phyloP scores from a whole-genome alignment of 92 coral and sea anemone genomes.

The Palythoa grandiflora region DNA sequence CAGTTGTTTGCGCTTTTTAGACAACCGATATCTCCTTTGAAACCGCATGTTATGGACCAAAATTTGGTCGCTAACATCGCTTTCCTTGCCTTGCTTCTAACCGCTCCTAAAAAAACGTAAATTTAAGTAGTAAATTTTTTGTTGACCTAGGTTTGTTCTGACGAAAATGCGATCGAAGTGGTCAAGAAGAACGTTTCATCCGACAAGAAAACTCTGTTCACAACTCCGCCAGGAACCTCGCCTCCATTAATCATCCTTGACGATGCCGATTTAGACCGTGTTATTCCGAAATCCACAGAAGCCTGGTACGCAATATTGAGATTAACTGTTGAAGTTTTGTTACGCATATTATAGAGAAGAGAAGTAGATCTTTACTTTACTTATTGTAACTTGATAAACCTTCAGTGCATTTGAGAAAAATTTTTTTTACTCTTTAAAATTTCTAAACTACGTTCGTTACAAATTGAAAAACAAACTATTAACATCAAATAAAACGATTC shows the following conservation, averaged over 20 bases:
- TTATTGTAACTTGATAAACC: no score
- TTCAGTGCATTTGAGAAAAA: no score
- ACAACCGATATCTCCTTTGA: no score
- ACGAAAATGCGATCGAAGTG: neutral
- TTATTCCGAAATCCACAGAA: constrained; percentile 15
- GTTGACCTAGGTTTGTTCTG: constrained; percentile 15
- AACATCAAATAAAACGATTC: no score
- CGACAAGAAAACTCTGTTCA: constrained; percentile 21
- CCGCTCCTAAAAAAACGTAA: neutral
- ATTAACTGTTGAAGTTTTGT: neutral
- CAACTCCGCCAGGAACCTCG: constrained; percentile 1
- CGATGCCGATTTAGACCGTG: constrained; percentile 39
- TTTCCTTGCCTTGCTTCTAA: no score
- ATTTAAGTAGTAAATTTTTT: neutral
- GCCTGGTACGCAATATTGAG: constrained; percentile 18
- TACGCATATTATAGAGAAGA: neutral
- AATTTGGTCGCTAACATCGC: no score
- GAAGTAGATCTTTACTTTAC: neutral
- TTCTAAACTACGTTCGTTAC: no score
- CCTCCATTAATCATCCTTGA: constrained; percentile 33
- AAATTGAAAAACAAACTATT: no score
- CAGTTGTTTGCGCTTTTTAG: no score
- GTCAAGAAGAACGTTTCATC: neutral
- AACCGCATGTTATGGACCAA: no score
- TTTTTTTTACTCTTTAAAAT: no score